phyloP scores from a whole-genome alignment of 1,140 invertebrate species.

The Zaprionus inermis region DNA sequence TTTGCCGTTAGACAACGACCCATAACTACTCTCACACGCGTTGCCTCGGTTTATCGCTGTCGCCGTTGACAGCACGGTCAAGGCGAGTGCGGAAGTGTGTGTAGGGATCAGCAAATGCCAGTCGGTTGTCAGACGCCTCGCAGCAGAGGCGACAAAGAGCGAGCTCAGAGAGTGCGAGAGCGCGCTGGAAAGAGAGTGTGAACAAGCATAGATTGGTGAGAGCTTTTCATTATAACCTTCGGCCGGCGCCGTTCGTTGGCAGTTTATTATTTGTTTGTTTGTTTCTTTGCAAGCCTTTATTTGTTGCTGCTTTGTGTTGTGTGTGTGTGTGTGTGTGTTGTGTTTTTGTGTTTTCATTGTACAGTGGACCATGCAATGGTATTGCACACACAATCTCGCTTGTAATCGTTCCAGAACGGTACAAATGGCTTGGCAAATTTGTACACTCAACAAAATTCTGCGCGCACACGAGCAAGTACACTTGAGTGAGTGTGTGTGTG shows the following conservation, averaged over 20 bases:
- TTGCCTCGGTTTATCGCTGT: constrained; percentile 51
- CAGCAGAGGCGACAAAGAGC: constrained; percentile 6
- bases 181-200: constrained; percentile 17
- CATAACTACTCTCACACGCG: constrained; percentile 22
- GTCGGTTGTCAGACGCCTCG: constrained; percentile 56
- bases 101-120: constrained; percentile 59
- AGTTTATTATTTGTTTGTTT: constrained; percentile 30
- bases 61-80: constrained; percentile 52
- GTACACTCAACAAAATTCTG: constrained; percentile 23
- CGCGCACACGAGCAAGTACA: neutral
- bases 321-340: constrained; percentile 11
- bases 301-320: constrained; percentile 10
- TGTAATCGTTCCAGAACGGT: constrained; percentile 47
- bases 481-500: neutral
- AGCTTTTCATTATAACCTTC: constrained; percentile 59
- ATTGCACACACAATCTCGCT: constrained; percentile 39
- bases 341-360: constrained; percentile 42
- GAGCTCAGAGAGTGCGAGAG: constrained; percentile 6
- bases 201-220: constrained; percentile 64
- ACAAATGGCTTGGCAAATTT: constrained; percentile 14
- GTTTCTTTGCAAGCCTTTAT: neutral
- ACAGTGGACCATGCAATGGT: constrained; percentile 35
- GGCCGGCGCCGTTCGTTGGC: constrained; percentile 28
- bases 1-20: constrained; percentile 10
- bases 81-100: constrained; percentile 53